Evolutionary conservation across 2,113 vertebrate species (phyloP), one percentile per base, ranked within the genome.

Genomic region (Neoarius graeffei): DNA sequence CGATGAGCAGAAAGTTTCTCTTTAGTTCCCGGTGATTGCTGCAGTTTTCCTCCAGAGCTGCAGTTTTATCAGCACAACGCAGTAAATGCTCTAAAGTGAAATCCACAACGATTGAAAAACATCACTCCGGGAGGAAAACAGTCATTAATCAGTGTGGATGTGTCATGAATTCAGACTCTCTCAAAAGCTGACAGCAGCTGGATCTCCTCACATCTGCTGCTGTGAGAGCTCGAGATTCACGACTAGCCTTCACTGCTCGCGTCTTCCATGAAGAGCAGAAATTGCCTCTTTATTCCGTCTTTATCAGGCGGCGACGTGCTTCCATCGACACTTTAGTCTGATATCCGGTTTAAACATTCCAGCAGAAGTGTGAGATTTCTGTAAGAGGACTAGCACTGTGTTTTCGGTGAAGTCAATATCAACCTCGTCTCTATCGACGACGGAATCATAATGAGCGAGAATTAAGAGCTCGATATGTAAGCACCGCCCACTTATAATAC

Each of bases 121-220:
- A 89, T 67, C 42, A 52, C 83, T 85, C 74, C 11, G 14, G 77
- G 50, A 69, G 59, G 80, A 86, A 90, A 88, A 86, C 89, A 87
- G 71, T 86, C 48, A 88, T 88, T 88, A 88, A 90, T 84, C 87
- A 86, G 85, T 67, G 30, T 82, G 50, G n/a, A 50, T 56, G 48
- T 52, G 73, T 76, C 50, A 13, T 76, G 42, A 84, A 88, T 81
- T 86, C 74, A 60, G 23, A 20, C 64, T 42, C 62, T 88, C 74
- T 85, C 30, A 73, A 88, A 64, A 20, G 80, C 67, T 50, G 73
- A 88, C 59, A 76, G 80, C 87, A 90, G 86, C 86, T 90, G 89
- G 64, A 81, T 60, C 81, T 88, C 57, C 30, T 83, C 59, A 76
- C 85, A 88, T 81, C 84, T 88, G 85, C 87, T 19, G 27, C 84